Evolutionary conservation across 2,888 invertebrate species (phyloP).

Genomic region (Thera britannica): DNA sequence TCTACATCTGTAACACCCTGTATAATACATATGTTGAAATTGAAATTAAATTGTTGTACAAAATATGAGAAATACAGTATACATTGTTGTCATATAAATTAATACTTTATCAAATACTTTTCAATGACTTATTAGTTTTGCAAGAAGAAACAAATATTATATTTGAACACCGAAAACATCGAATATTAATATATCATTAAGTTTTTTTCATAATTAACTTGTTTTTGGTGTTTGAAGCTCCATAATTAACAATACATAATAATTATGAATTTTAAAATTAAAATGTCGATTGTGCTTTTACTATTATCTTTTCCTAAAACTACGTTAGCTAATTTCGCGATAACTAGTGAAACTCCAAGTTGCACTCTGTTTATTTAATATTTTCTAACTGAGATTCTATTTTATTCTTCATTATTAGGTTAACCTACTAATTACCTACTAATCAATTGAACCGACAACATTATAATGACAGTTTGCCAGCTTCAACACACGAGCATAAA

Average conservation of each 20-base stretch:
- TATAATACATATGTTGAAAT: not conserved
- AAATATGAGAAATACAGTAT: not conserved
- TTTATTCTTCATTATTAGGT: not conserved
- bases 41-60: constrained; percentile 1
- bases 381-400: constrained; percentile 68
- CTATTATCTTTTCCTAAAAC: constrained; percentile 61
- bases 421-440: not conserved
- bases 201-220: not conserved
- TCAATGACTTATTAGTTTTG: constrained; percentile 3
- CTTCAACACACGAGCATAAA: not conserved
- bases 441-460: not conserved
- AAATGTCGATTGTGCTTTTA: constrained; percentile 71
- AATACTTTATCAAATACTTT: constrained; percentile 6
- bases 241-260: not conserved
- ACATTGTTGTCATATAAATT: constrained; percentile 5
- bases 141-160: constrained; percentile 8
- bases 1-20: not conserved
- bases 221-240: constrained; percentile 11
- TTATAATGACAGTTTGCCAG: too few relatives aligned
- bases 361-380: constrained; percentile 65
- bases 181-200: constrained; percentile 5
- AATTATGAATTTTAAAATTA: constrained; percentile 47
- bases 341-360: constrained; percentile 64
- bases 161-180: constrained; percentile 22
- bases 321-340: constrained; percentile 66